phyloP scores from a whole-genome alignment of 2,113 vertebrate species.

The Beaufortia kweichowensis region DNA sequence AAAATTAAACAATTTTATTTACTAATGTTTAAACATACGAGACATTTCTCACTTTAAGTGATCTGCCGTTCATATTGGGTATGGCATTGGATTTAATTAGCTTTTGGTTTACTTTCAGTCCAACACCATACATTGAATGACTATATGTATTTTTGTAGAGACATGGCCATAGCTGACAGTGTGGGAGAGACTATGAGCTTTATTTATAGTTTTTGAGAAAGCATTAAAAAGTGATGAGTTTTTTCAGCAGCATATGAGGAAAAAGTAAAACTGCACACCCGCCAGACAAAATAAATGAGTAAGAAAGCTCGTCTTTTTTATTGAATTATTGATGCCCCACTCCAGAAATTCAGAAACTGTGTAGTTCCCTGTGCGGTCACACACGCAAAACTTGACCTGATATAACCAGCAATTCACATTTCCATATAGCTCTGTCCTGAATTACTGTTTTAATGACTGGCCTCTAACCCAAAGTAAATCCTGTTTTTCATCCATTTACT shows the following conservation, averaged over 20 bases:
- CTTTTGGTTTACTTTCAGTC: too few species aligned
- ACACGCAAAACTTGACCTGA: slow-evolving; percentile 53
- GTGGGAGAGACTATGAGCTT: background rate
- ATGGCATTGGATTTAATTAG: too few species aligned
- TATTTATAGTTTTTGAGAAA: background rate
- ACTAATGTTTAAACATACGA: too few species aligned
- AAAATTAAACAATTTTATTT: too few species aligned
- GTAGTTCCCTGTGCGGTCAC: slow-evolving; percentile 52
- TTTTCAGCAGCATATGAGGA: slow-evolving; percentile 22
- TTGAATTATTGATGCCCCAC: slow-evolving; percentile 73
- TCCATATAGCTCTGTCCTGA: slow-evolving; percentile 41
- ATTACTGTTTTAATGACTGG: slow-evolving; percentile 39
- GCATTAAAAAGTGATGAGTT: slow-evolving; percentile 12
- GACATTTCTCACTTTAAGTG: too few species aligned
- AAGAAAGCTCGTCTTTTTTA: slow-evolving; percentile 61
- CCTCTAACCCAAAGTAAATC: background rate
- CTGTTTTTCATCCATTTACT: background rate
- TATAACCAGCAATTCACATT: slow-evolving; percentile 60
- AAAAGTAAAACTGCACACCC: slow-evolving; percentile 16
- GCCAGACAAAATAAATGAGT: slow-evolving; percentile 39
- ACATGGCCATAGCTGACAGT: too few species aligned
- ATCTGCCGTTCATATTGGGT: too few species aligned
- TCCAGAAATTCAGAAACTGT: slow-evolving; percentile 51
- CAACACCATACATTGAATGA: too few species aligned
- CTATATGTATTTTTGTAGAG: too few species aligned